Conservation (phyloP, 2,113 vertebrate genomes). For the cattle (Bos taurus) region DNA sequence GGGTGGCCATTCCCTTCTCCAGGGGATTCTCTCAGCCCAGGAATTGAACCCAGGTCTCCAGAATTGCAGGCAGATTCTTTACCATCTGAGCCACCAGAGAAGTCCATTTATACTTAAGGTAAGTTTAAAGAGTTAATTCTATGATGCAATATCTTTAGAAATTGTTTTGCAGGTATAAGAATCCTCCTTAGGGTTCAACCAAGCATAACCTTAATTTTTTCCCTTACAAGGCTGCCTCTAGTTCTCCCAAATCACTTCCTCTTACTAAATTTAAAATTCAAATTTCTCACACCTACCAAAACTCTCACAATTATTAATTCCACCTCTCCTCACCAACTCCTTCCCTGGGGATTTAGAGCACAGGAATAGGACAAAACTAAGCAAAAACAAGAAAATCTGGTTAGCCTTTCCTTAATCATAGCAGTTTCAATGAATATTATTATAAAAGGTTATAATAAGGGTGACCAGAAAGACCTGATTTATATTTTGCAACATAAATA, state of each 20-base stretch:
- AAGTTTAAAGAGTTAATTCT: neutral
- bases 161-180: neutral
- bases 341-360: neutral
- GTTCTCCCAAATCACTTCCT: neutral
- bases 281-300: neutral
- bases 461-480: neutral
- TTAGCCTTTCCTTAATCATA: neutral
- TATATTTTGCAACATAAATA: neutral
- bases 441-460: neutral
- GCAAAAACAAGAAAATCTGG: neutral
- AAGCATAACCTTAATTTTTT: neutral
- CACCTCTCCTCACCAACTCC: neutral
- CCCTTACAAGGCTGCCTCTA: neutral
- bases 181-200: neutral
- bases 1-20: neutral
- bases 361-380: neutral
- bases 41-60: neutral
- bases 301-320: neutral
- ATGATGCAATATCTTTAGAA: neutral
- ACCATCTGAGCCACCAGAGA: neutral
- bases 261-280: neutral
- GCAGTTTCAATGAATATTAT: neutral
- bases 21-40: neutral
- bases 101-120: neutral
- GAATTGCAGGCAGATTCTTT: neutral